phyloP scores from a whole-genome alignment of 2,797 vertebrate genomes.

The Lacerta agilis region DNA sequence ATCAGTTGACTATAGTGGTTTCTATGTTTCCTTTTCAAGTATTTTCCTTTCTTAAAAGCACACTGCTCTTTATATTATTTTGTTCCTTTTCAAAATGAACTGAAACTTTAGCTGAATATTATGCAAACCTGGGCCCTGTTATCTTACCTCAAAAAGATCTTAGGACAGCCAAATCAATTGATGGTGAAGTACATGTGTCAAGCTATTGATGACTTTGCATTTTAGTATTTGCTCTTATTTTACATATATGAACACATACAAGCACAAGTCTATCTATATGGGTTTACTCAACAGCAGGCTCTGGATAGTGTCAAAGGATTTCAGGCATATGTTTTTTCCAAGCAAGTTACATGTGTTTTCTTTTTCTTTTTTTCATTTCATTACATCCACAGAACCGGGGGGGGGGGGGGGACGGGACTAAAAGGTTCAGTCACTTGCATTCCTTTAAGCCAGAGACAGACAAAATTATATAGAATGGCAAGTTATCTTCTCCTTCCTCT shows the following conservation, averaged over 20 bases:
- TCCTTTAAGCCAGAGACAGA: conserved; percentile 25
- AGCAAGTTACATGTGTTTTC: neutral
- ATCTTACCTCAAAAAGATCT: conserved; percentile 33
- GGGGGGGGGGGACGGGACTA: conserved; percentile 21
- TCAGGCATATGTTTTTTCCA: neutral
- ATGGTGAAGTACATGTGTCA: neutral
- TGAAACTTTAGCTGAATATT: conserved; percentile 12
- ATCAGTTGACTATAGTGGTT: conserved; percentile 38
- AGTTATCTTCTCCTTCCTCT: conserved; percentile 29
- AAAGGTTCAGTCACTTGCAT: conserved; percentile 35
- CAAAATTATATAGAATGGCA: neutral
- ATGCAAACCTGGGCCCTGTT: conserved; percentile 11
- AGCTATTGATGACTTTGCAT: neutral
- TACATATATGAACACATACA: neutral
- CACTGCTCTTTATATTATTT: conserved; percentile 1
- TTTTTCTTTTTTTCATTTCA: conserved; percentile 23
- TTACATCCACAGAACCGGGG: conserved; percentile 18
- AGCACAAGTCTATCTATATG: neutral
- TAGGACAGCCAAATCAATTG: conserved; percentile 33
- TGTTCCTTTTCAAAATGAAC: conserved; percentile 34
- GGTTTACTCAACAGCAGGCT: neutral
- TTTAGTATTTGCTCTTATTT: neutral
- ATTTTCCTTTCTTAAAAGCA: conserved; percentile 32
- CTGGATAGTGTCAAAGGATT: neutral
- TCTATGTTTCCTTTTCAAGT: conserved; percentile 46